phyloP scores from a whole-genome alignment of 1,140 invertebrate species.

The Aphelenchoides fujianensis region DNA sequence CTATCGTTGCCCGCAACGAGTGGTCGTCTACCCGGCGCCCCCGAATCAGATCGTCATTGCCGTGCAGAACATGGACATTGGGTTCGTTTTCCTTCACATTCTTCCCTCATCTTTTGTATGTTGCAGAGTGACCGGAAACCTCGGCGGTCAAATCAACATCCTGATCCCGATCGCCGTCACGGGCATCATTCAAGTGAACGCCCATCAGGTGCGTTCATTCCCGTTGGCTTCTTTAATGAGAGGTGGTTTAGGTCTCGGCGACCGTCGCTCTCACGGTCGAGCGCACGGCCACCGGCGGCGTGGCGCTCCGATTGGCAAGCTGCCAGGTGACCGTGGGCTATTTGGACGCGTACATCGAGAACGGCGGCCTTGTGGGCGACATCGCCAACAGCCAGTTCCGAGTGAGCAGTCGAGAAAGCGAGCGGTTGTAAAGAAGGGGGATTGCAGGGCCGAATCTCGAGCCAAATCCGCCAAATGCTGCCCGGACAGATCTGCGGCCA shows the following conservation, averaged over 20 bases:
- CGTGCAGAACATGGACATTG: constrained; percentile 60
- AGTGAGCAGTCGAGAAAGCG: constrained; percentile 31
- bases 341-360: constrained; percentile 60
- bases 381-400: constrained; percentile 60
- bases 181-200: constrained; percentile 61
- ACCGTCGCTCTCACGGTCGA: constrained; percentile 54
- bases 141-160: constrained; percentile 59
- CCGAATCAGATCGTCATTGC: constrained; percentile 57
- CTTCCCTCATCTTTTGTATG: not conserved
- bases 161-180: constrained; percentile 54
- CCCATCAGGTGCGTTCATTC: too few relatives aligned
- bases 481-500: constrained; percentile 50
- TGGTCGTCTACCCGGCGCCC: constrained; percentile 57
- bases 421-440: not conserved
- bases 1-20: constrained; percentile 57
- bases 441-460: constrained; percentile 50
- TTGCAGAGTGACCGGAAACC: constrained; percentile 58
- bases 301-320: constrained; percentile 42
- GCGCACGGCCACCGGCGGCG: constrained; percentile 41
- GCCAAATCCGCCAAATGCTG: constrained; percentile 50
- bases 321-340: constrained; percentile 53
- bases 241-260: too few relatives aligned
- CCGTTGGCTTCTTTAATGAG: too few relatives aligned
- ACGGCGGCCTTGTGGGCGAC: constrained; percentile 59
- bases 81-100: constrained; percentile 33